Base-by-base conservation (phyloP, 2,888 invertebrate genomes). In the Hartigia nigra region DNA sequence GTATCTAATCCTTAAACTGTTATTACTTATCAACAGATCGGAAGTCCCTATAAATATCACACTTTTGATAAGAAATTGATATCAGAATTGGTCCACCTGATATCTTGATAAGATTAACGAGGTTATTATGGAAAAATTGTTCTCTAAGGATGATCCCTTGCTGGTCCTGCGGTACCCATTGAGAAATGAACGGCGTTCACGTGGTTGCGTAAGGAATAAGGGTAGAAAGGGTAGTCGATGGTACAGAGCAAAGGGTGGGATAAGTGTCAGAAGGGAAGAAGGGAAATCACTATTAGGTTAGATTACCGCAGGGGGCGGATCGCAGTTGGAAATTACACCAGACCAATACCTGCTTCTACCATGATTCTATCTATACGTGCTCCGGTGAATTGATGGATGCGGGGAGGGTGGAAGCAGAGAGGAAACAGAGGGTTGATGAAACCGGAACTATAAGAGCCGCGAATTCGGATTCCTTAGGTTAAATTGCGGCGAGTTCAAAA, bases 241-340 rank as follows among this genome's bases (percentile, higher is more conserved):
- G 39, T 23, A 55, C 2, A 23, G 39, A 23, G 5, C 39, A 55
- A 55, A 55, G 39, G 55, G 55, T 55, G 55, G 55, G 23, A 55
- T 55, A 55, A 55, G 55, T 55, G 55, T 55, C 72, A 35, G 72
- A 72, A 70, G 72, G 77, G 79, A 36, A 70, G 72, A 69, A 72
- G 70, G 39, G 69, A 76, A 80, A 80, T 81, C 78, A 39, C 78
- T 74, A 81, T 77, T 76, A 80, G 74, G 77, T 74, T 74, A 78
- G 80, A 76, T 81, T 81, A 78, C 78, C 55, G 55, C 39, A 75
- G 70, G 69, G 78, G 78, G 75, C 35, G 79, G 78, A 69, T 70
- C 75, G 76, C 74, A 76, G 80, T 77, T 81, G 78, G 80, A 80
- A 81, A 81, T 81, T 80, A 81, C 81, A 74, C 36, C 74, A 76